A percentile compares a stretch with the other conserved stretches of the same genome.
Conservation (phyloP, 2,113 vertebrate species). For the Cephalophus harveyi region DNA sequence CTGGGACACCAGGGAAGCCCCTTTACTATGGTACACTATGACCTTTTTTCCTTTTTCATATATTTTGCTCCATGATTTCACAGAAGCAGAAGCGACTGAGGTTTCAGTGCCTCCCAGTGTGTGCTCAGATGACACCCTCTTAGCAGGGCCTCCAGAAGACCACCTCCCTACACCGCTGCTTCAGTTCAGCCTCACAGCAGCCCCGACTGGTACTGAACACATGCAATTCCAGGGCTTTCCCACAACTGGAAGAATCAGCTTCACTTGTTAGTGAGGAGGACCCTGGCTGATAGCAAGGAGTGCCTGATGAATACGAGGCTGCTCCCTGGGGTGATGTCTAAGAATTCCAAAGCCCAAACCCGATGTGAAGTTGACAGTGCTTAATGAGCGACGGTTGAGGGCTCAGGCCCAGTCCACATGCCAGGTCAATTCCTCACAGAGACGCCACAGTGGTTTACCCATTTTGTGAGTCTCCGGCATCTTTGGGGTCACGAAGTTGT, state of each 20-base stretch:
- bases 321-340: slow-evolving; percentile 41
- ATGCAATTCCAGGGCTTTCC: background rate
- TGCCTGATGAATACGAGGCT: slow-evolving; percentile 55
- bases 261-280: slow-evolving; percentile 29
- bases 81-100: background rate
- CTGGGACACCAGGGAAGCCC: background rate
- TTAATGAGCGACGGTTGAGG: slow-evolving; percentile 34
- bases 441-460: background rate
- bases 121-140: background rate
- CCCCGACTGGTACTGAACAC: background rate
- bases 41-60: background rate
- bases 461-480: background rate
- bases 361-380: slow-evolving; percentile 67
- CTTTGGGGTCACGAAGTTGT: background rate
- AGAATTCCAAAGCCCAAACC: slow-evolving; percentile 39
- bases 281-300: slow-evolving; percentile 20
- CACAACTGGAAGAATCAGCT: background rate
- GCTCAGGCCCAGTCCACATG: slow-evolving; percentile 29
- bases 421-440: slow-evolving; percentile 54
- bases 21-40: background rate
- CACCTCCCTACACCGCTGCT: background rate
- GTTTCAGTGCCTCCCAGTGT: background rate
- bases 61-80: background rate
- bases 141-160: background rate
- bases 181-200: background rate